Percentiles rank a stretch among this genome's conserved stretches.
These are phyloP conservation scores for Celastrina argiolus DNA, from an alignment of 2,888 invertebrate genomes.

Conservation along the genomic window DNA sequence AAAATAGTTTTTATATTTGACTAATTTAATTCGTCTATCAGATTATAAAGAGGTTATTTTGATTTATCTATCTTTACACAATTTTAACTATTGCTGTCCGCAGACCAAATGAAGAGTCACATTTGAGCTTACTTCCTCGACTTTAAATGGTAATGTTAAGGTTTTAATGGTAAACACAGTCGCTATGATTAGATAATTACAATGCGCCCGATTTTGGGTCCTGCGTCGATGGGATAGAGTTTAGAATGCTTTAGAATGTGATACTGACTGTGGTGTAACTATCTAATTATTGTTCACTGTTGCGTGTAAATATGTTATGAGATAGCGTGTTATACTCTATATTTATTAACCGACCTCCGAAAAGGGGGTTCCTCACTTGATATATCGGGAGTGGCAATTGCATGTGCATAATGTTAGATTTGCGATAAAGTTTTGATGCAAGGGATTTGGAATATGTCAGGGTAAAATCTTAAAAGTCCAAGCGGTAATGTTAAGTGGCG, in stretches of 20 bases:
- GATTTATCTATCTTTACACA: slow-evolving; percentile 29
- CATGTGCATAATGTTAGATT: slow-evolving; percentile 35
- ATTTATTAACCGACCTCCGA: neutral
- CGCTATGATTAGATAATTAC: slow-evolving; percentile 12
- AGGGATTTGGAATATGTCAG: slow-evolving; percentile 5
- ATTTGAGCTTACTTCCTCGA: slow-evolving; percentile 30
- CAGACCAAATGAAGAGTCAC: slow-evolving; percentile 28
- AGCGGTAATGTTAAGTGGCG: neutral
- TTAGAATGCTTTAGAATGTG: slow-evolving; percentile 16
- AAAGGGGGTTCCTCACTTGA: neutral
- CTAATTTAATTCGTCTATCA: slow-evolving; percentile 15
- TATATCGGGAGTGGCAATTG: slow-evolving; percentile 46
- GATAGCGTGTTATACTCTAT: slow-evolving; percentile 46
- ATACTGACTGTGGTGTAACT: slow-evolving; percentile 21
- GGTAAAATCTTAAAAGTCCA: neutral
- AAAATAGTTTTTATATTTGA: slow-evolving; percentile 25
- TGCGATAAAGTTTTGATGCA: neutral
- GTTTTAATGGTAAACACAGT: slow-evolving; percentile 17
- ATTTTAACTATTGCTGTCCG: slow-evolving; percentile 25
- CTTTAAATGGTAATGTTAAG: slow-evolving; percentile 22
- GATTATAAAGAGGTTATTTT: slow-evolving; percentile 27
- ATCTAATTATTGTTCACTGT: slow-evolving; percentile 26
- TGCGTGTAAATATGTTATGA: slow-evolving; percentile 56
- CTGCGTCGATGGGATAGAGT: slow-evolving; percentile 6
- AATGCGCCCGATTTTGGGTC: neutral